Base-by-base conservation (phyloP, 2,797 vertebrate species). In the Scleropages formosus region DNA sequence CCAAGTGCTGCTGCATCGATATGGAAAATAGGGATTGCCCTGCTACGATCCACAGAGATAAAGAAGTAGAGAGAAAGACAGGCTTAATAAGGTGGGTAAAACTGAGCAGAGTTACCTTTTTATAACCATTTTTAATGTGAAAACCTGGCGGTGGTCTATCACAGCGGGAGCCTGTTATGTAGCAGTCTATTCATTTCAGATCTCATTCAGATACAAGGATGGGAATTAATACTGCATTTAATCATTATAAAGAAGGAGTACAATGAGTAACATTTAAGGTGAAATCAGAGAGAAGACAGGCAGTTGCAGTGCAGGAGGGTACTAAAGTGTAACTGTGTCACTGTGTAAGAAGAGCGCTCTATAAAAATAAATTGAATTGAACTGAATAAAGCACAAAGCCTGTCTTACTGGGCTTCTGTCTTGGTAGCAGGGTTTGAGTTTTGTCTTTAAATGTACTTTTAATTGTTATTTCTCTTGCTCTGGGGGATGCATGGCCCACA, bases 141-240 rank as follows among this genome's bases (percentile, higher is more conserved):
- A 24, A 39, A 13, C 8, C 53, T 26, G 51, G 10, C 26, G 16
- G 49, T 31, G 68, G 68, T 12, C 20, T 71, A 24, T 20, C 20
- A 70, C 22, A 15, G 68, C 24, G 20, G 0, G 4, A 71, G 13
- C 51, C 22, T 26, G 49, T 56, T 56, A 18, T 47, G 24, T 18
- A 15, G 26, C 24, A 51, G 67, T 10, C 11, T 63, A 47, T 70
- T 70, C 47, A 9, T 16, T 53, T n/a, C n/a, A 44, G 31, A 24
- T 66, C 63, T 63, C 63, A 44, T 49, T 69, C 24, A 53, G 51
- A 20, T 70, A 70, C 24, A 20, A 26, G 24, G 22, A 67, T 20
- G 7, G 15, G 13, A 70, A 53, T 24, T 70, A 51, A 27, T 27
- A 53, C 47, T 49, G 47, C n/a, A 51, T 70, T 18, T 22, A 46